These are phyloP conservation scores for Actenoides hombroni DNA, from an alignment of 2,113 vertebrate genomes.

Conservation along the genomic window DNA sequence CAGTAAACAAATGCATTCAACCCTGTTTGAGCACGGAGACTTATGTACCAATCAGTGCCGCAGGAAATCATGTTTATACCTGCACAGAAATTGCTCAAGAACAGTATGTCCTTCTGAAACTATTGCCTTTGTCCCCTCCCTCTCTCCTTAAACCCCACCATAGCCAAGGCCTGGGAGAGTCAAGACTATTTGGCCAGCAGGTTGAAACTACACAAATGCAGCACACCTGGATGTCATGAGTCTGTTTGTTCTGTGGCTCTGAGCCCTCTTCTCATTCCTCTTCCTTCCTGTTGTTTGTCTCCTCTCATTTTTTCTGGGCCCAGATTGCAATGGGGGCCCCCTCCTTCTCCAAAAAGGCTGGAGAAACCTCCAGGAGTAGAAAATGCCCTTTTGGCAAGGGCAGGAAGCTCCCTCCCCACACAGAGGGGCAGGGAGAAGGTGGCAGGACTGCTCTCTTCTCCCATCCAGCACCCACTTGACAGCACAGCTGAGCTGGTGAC, in stretches of 20 bases:
- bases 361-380: neutral
- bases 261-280: neutral
- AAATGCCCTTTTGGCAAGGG: neutral
- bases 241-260: neutral
- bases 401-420: neutral
- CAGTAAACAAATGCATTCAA: constrained; percentile 42
- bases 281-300: neutral
- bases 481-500: neutral
- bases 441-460: neutral
- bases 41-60: neutral
- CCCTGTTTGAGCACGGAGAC: neutral
- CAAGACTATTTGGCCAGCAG: neutral
- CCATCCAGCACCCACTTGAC: neutral
- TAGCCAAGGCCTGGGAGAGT: neutral
- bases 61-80: constrained; percentile 60
- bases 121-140: neutral
- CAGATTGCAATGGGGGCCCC: neutral
- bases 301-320: neutral
- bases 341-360: fast-evolving
- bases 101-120: constrained; percentile 19
- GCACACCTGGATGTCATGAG: neutral
- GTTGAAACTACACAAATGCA: neutral
- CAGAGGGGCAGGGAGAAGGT: neutral
- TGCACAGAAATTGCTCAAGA: constrained; percentile 61
- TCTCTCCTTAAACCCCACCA: neutral